Base-by-base conservation (phyloP, 2,888 invertebrate species). In the Eupithecia centaureata region DNA sequence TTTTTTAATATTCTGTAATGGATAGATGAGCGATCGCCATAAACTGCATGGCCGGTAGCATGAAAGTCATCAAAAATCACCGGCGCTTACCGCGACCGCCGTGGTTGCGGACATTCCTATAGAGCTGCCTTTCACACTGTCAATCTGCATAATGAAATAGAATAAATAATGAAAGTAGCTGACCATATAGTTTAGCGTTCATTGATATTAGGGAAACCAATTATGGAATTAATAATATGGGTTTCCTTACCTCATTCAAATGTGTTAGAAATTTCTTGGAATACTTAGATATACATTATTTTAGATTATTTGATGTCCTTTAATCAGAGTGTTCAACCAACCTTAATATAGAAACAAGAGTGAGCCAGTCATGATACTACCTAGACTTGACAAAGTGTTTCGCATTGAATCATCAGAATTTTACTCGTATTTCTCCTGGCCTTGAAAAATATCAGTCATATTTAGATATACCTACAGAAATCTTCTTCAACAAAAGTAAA, bases 61-160 rank as follows among this genome's bases (percentile, higher is more conserved):
- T 1, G 4, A 57, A 57, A 32, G 12, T 32, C 18, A 32, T 57
- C 33, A 57, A 56, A 42, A 57, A 57, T 33, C 57, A 57, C 56
- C 30, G 30, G 22, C 52, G 25, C 4, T 32, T 32, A 28, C 57
- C 18, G 8, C 32, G 3, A 32, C 57, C 30, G 3, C 2, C n/a
- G 3, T 1, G 27, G 10, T 28, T 30, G 15, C 8, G 5, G 32
- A 22, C 18, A 57, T 32, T 57, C 30, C n/a, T 22, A 22, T 32
- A 22, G 12, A 22, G 28, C 18, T 32, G 18, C 18, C n/a, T 28
- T 18, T 18, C 22, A n/a, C 22, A 57, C 22, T 30, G 18, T n/a
- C 22, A 8, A n/a, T 57, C 18, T 57, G 18, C 5, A 22, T 30
- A 57, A 57, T 57, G 2, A 13, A 32, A 32, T 32, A 57, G 12